Evolutionary conservation across 2,888 invertebrate species (phyloP), one percentile per base, ranked within the genome.

Genomic region (Willowsia nigromaculata): DNA sequence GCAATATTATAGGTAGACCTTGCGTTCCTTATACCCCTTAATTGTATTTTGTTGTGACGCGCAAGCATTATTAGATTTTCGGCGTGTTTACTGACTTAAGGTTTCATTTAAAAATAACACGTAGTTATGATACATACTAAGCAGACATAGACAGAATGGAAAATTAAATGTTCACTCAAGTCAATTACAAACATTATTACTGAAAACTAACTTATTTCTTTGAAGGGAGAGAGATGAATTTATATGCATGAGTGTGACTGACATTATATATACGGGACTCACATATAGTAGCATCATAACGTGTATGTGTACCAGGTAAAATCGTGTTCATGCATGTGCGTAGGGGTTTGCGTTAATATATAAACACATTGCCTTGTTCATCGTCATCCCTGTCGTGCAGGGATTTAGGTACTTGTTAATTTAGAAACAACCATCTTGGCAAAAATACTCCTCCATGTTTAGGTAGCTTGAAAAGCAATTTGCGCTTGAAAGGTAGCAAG

Each of bases 101-200:
- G 53, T n/a, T 53, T 53, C 50, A n/a, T n/a, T 50, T 50, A 11
- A 11, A 13, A 50, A n/a, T n/a, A 50, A 15, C 15, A 18, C 53
- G 18, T 7, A 18, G 53, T n/a, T n/a, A n/a, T n/a, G n/a, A n/a
- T 1, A 22, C 18, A 53, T 1, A 18, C 18, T 1, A 18, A 2
- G 1, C 1, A 53, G 18, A 68, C 9, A 68, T 37, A 68, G 18
- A 62, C 65, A 37, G 33, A 37, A 68, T 18, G 37, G 65, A n/a
- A 68, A 68, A 15, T 68, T 68, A 68, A 37, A 68, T 33, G 22
- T 37, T 68, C 65, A n/a, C 37, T 68, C 65, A 37, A n/a, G 65
- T 68, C 65, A 68, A 68, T 37, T 68, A 68, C 37, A 0, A 68
- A 18, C 18, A 37, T n/a, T 37, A 68, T 33, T 33, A 33, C 37